A percentile compares a stretch with the other conserved stretches of the same genome.
These are phyloP conservation scores for Sebastes steindachneri DNA, from an alignment of 2,797 vertebrate species.

Conservation along the genomic window DNA sequence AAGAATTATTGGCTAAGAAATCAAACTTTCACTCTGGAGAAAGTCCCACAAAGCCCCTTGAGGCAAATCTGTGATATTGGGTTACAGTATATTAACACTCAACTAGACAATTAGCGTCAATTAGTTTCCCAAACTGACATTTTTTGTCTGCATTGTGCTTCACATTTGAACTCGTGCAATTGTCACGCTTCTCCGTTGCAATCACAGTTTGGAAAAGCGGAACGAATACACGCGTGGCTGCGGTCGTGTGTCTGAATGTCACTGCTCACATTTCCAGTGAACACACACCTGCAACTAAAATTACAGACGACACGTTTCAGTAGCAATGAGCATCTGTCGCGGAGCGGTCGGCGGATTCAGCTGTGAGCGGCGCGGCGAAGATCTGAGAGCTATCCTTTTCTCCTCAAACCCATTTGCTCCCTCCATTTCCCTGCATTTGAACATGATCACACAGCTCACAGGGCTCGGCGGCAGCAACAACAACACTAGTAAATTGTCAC, in stretches of 20 bases:
- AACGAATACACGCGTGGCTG: background rate
- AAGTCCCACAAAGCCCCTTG: background rate
- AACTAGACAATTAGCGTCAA: background rate
- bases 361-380: conserved; percentile 20
- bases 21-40: background rate
- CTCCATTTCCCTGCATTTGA: conserved; percentile 64
- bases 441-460: conserved; percentile 53
- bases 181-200: background rate
- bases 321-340: conserved; percentile 10
- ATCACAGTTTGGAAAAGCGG: background rate
- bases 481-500: conserved; percentile 61
- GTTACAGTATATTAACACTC: background rate
- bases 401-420: conserved; percentile 58
- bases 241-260: conserved; percentile 7
- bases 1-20: background rate
- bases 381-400: conserved; percentile 50
- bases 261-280: conserved; percentile 9
- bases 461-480: conserved; percentile 48
- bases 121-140: background rate
- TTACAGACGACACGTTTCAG: conserved; percentile 43
- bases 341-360: conserved; percentile 21
- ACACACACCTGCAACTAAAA: conserved; percentile 41
- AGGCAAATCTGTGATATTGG: background rate
- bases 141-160: background rate
- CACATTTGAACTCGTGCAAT: background rate